Evolutionary conservation across 2,113 vertebrate species (phyloP), one percentile per base, ranked within the genome.

Genomic region (Gopherus flavomarginatus): DNA sequence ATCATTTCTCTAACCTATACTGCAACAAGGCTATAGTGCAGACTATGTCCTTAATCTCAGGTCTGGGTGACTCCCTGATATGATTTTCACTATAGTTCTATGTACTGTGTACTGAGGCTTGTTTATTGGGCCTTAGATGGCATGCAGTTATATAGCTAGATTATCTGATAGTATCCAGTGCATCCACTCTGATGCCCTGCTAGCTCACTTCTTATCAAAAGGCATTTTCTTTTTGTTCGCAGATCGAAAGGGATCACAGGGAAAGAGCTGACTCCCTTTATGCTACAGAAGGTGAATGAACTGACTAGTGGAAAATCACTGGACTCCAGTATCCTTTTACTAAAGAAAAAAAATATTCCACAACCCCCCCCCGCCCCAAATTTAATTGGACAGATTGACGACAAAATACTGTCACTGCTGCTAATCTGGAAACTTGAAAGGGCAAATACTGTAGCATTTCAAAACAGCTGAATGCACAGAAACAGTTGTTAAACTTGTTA

Each of bases 281-380:
- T 99, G 96, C 97, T 99, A 90, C 97, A 98, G 90, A 98, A 97
- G 94, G 97, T 99, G 93, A 98, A 90, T 92, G 98, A 98, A 54
- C 92, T 99, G 87, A 99, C 99, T 5, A 53, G 93, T 50, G 99
- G 99, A 90, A 98, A 98, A 96, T 99, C 99, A 1, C 88, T 99
- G 86, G 97, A 98, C 88, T 98, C 99, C 91, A 99, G 99, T 99
- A 99, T 99, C 99, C 98, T 98, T 98, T 94, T n/a, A 72, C n/a
- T 19, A 77, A 86, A 59, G 3, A 19, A 29, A 5, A 59, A 16
- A 1, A 0, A 1, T 13, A 8, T 57, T 21, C 50, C 38, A 90
- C 14, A 2, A 53, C 2, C 44, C 53, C 16, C 8, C 24, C 44
- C 42, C 42, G 42, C 42, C 42, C 42, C 42, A 54, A 42, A 3